Evolutionary conservation across 2,888 invertebrate species (phyloP).

Genomic region (Ectropis crepuscularia): DNA sequence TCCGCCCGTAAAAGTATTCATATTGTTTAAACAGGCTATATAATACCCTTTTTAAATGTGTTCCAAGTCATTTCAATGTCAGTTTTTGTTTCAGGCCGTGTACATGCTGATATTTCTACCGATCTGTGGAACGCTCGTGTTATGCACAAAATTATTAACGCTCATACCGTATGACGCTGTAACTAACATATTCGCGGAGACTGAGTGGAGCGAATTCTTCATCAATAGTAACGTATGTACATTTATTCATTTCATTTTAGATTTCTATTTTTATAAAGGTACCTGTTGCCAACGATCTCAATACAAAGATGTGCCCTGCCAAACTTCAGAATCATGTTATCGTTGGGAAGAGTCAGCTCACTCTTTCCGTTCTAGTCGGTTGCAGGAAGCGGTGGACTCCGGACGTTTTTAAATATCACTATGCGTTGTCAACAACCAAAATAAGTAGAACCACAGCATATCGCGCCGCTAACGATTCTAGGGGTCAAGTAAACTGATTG

Average conservation of each 20-base stretch:
- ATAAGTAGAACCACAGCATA: no score
- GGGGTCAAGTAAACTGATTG: no score
- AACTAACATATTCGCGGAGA: conserved; percentile 90
- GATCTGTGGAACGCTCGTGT: conserved; percentile 89
- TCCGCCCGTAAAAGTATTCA: no score
- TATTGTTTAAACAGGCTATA: no score
- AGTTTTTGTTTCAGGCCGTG: conserved; percentile 77
- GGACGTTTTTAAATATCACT: no score
- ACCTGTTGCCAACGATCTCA: not conserved
- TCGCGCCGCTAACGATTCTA: no score
- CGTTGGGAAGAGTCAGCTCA: no score
- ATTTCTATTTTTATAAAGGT: not conserved
- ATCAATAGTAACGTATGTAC: conserved; percentile 89
- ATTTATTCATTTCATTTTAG: not conserved
- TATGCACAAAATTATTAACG: conserved; percentile 91
- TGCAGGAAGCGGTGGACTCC: no score
- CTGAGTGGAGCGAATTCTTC: conserved; percentile 94
- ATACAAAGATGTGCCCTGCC: no score
- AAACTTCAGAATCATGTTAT: no score
- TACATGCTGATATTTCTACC: conserved; percentile 92
- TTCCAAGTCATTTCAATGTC: conserved; percentile 7
- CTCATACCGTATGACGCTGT: conserved; percentile 87
- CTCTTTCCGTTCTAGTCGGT: no score
- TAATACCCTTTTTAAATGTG: not conserved
- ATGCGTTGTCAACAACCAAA: no score